Evolutionary conservation across 1,140 invertebrate genomes (phyloP).

Genomic region (Mya arenaria): DNA sequence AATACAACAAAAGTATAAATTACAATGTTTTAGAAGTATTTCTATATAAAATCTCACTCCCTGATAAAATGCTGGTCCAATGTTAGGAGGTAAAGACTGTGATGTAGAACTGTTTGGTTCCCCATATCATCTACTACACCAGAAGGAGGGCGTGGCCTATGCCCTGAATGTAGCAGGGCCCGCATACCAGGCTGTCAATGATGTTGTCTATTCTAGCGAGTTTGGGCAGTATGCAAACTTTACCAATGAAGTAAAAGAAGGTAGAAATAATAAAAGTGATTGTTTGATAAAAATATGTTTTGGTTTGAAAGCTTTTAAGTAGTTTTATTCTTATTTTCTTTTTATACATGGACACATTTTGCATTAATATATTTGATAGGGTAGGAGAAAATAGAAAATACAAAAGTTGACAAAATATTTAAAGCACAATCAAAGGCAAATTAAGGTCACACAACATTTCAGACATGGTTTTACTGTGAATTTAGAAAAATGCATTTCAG

Average conservation of each 20-base stretch:
- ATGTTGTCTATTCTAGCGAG: slow-evolving; percentile 68
- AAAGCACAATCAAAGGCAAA: no score
- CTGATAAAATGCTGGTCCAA: no score
- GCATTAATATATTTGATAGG: no score
- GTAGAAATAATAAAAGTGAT: slow-evolving; percentile 57
- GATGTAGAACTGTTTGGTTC: slow-evolving; percentile 64
- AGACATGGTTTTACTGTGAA: no score
- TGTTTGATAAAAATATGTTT: no score
- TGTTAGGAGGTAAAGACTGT: slow-evolving; percentile 55
- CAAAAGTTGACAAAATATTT: no score
- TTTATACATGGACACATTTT: no score
- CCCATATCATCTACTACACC: slow-evolving; percentile 57
- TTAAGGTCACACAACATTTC: no score
- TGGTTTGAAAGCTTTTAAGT: background rate
- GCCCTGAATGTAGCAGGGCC: slow-evolving; percentile 63
- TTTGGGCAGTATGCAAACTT: slow-evolving; percentile 65
- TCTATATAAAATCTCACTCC: background rate
- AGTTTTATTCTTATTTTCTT: background rate
- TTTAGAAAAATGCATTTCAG: no score
- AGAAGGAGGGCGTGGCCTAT: slow-evolving; percentile 65
- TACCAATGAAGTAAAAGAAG: slow-evolving; percentile 51
- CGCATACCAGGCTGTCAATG: slow-evolving; percentile 60
- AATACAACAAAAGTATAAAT: no score
- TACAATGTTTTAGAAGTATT: no score
- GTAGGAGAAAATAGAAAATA: no score